Evolutionary conservation across 2,888 invertebrate species (phyloP), one percentile per base, ranked within the genome.

Genomic region (Cylindroiulus punctatus): DNA sequence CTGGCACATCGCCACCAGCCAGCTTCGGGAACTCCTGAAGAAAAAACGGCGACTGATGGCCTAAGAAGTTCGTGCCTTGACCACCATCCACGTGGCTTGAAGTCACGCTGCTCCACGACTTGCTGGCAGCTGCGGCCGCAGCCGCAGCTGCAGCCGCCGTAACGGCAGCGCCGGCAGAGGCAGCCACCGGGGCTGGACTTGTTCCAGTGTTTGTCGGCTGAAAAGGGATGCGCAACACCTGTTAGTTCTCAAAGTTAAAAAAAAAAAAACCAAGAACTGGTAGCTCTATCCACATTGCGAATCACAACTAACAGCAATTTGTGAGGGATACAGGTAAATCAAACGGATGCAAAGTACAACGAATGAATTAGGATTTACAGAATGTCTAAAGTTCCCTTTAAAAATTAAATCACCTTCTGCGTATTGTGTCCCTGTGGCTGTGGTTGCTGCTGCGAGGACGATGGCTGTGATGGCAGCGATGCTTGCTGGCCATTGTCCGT

Each of bases 11-110:
- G 88, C 90, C 91, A 89, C 90, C 90, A 90, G 90, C 89, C 91
- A 95, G 92, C 91, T 96, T 96, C 90, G 98, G 98, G 93, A 98
- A 98, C 93, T 98, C 98, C 94, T 97, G 96, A 92, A 97, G 97
- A 93, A 97, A 97, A 92, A 96, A 96, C 89, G 96, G 94, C 91
- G 95, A 96, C 91, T 96, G 95, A 89, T 95, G 95, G 88, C 95
- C 91, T 89, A 92, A 90, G 89, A 89, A 91, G 88, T 86, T 90
- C 88, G 88, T 88, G 89, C 88, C 89, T 88, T 88, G 89, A 88
- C 88, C 88, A 88, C 89, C 88, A 88, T 89, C 89, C 87, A 89
- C 89, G 88, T 89, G 89, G 87, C 91, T 90, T 89, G 90, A 89
- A 88, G 91, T 91, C 86, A 92, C 90, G 89, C 91, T 91, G 91